A percentile compares a stretch with the other conserved stretches of the same genome.
phyloP scores from a whole-genome alignment of 2,797 vertebrate genomes.

The Gymnodraco acuticeps region DNA sequence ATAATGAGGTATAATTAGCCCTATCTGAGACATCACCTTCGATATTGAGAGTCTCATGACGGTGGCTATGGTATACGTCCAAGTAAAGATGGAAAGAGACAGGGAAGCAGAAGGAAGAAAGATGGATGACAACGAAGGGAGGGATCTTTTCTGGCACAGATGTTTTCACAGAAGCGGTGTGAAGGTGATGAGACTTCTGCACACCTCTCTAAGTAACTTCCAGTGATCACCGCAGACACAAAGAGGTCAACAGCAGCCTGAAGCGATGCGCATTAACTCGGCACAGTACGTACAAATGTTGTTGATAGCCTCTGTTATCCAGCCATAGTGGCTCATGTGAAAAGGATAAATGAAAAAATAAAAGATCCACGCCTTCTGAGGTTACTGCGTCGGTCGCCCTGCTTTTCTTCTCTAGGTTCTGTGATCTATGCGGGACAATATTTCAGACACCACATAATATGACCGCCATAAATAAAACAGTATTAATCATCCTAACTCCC shows the following conservation, averaged over 20 bases:
- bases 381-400: constrained; percentile 40
- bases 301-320: constrained; percentile 29
- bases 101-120: constrained; percentile 35
- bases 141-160: constrained; percentile 48
- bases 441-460: constrained; percentile 73
- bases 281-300: background rate
- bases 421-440: constrained; percentile 63
- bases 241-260: constrained; percentile 59
- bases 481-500: constrained; percentile 79
- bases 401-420: constrained; percentile 51
- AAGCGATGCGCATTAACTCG: background rate
- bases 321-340: constrained; percentile 25
- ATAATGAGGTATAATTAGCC: background rate
- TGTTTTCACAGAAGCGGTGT: constrained; percentile 60
- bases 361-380: background rate
- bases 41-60: background rate
- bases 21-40: background rate
- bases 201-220: constrained; percentile 28
- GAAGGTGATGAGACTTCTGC: constrained; percentile 32
- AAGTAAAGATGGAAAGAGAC: constrained; percentile 32
- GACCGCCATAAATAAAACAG: constrained; percentile 81
- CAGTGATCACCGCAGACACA: constrained; percentile 60
- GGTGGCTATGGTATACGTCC: background rate
- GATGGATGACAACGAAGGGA: constrained; percentile 39
- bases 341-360: constrained; percentile 16